Conservation (phyloP, 2,888 invertebrate genomes). For the Dorcus parallelipipedus region DNA sequence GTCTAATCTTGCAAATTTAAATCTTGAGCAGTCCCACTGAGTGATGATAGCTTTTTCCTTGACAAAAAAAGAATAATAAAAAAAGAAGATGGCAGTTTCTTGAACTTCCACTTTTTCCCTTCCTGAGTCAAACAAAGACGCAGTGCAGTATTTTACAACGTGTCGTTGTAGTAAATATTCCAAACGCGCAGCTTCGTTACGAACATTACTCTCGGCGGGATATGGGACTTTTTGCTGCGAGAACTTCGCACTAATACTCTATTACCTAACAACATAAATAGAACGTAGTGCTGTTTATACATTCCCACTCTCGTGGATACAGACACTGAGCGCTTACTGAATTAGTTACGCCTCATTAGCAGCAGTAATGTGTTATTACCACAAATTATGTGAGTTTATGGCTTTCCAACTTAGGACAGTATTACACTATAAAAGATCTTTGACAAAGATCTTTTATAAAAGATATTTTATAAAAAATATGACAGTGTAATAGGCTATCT, state of each 20-base stretch:
- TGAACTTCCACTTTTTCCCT: no score
- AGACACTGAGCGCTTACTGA: not conserved
- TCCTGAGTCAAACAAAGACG: conserved; percentile 1
- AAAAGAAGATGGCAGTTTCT: no score
- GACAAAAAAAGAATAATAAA: no score
- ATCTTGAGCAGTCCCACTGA: no score
- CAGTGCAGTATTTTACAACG: conserved; percentile 15
- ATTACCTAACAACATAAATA: not conserved
- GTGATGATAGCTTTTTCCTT: no score
- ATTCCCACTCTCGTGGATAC: not conserved
- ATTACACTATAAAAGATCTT: no score
- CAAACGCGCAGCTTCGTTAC: conserved; percentile 14
- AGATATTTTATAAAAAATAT: no score
- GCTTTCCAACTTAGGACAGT: not conserved
- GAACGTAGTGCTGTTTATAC: not conserved
- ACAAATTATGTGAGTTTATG: not conserved
- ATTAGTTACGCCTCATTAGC: conserved; percentile 13
- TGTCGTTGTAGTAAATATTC: conserved; percentile 18
- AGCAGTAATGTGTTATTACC: not conserved
- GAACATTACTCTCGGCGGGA: conserved; percentile 18
- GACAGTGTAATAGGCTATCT: no score
- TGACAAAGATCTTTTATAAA: no score
- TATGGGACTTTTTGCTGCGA: conserved; percentile 8
- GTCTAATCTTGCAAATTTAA: no score
- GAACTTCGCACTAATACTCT: conserved; percentile 1